Percentiles rank a stretch among this genome's conserved stretches.
phyloP scores from a whole-genome alignment of 2,888 invertebrate genomes.

The Choristoneura rosaceana region DNA sequence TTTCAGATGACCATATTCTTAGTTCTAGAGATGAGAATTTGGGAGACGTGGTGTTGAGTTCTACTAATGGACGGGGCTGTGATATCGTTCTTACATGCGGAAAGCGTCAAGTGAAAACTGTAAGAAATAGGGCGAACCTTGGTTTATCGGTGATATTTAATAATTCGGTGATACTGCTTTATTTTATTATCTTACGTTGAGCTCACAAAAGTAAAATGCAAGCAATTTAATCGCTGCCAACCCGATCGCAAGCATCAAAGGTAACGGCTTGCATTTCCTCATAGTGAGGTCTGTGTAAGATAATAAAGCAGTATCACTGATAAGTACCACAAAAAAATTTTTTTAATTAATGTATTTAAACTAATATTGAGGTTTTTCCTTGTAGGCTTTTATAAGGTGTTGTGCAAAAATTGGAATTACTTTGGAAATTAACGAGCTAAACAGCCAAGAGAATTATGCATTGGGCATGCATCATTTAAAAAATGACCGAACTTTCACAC shows the following conservation, averaged over 20 bases:
- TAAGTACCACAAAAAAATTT: too few relatives aligned
- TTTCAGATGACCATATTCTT: conserved; percentile 43
- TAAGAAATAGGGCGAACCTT: neutral
- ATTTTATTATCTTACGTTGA: too few relatives aligned
- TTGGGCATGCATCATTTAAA: conserved; percentile 24
- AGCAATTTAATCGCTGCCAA: too few relatives aligned
- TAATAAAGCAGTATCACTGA: too few relatives aligned
- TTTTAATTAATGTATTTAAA: too few relatives aligned
- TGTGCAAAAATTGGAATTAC: neutral
- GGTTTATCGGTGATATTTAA: too few relatives aligned
- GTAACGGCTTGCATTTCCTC: too few relatives aligned
- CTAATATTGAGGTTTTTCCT: neutral
- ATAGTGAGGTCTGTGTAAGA: too few relatives aligned
- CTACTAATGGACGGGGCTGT: conserved; percentile 20
- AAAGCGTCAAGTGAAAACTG: conserved; percentile 30
- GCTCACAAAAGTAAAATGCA: too few relatives aligned
- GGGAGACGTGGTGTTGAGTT: conserved; percentile 31
- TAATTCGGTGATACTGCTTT: too few relatives aligned
- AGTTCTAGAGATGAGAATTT: conserved; percentile 42
- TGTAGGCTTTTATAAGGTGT: conserved; percentile 23
- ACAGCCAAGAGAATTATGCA: conserved; percentile 25
- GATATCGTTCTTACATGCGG: conserved; percentile 26
- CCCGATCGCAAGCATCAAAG: too few relatives aligned
- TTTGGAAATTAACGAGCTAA: conserved; percentile 27
- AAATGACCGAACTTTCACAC: neutral